phyloP scores from a whole-genome alignment of 2,113 vertebrate species.

The Microtus richardsoni region DNA sequence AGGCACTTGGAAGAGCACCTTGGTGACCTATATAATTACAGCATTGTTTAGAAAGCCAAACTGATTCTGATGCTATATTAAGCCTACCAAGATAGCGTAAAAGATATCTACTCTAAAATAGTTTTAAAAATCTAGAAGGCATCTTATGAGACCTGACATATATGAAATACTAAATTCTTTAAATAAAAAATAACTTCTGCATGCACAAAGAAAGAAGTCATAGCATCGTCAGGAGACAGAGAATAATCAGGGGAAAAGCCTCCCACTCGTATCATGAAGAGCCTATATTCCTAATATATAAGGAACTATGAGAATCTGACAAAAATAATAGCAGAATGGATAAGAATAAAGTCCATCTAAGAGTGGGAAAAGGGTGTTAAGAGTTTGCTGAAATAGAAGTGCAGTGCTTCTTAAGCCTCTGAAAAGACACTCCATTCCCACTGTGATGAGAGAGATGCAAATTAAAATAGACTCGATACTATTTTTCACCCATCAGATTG shows the following conservation, averaged over 20 bases:
- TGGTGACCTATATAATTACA: conserved; percentile 27
- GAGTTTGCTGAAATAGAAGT: conserved; percentile 50
- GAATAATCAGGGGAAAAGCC: conserved; percentile 2
- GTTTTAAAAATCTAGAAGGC: conserved; percentile 52
- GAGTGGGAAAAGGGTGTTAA: conserved; percentile 36
- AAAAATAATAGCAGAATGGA: conserved; percentile 53
- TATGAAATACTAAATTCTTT: conserved; percentile 20
- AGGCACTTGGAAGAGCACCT: background rate
- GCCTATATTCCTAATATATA: conserved; percentile 33
- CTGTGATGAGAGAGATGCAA: conserved; percentile 47
- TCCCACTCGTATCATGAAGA: background rate
- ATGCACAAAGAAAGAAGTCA: background rate
- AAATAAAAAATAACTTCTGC: conserved; percentile 57
- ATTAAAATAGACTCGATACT: conserved; percentile 55
- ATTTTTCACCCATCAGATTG: conserved; percentile 58
- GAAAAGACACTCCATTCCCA: conserved; percentile 52
- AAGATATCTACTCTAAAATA: conserved; percentile 31
- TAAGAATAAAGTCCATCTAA: conserved; percentile 43
- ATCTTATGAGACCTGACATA: conserved; percentile 45
- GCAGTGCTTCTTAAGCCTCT: conserved; percentile 28
- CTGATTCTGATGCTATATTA: background rate
- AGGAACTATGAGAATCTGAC: conserved; percentile 30
- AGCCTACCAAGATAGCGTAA: background rate
- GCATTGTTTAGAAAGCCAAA: background rate
- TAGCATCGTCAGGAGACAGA: conserved; percentile 15